Evolutionary conservation across 1,140 invertebrate species (phyloP).

Genomic region (Xylocopa sonorina): DNA sequence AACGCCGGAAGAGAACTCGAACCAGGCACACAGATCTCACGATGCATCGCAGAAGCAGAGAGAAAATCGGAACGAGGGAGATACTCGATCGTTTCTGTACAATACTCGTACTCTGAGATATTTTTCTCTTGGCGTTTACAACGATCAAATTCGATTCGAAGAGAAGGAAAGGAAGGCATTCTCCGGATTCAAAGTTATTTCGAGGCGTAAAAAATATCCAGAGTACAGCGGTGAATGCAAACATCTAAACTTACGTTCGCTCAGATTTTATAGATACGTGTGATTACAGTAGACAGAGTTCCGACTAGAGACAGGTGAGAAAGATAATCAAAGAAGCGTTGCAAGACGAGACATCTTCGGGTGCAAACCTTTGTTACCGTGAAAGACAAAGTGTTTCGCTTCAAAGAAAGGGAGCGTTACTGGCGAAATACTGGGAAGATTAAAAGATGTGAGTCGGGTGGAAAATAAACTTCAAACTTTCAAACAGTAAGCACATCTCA

Average conservation of each 20-base stretch:
- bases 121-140: not conserved
- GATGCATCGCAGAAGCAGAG: constrained; percentile 46
- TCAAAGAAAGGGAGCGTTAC: too few species aligned
- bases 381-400: not conserved
- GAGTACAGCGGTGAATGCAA: not conserved
- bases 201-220: constrained; percentile 21
- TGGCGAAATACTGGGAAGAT: not conserved
- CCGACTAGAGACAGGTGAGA: not conserved
- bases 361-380: not conserved
- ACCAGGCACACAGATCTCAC: constrained; percentile 47
- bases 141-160: too few species aligned
- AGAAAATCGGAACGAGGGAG: constrained; percentile 1
- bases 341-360: constrained; percentile 7
- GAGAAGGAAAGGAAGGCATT: too few species aligned
- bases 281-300: not conserved
- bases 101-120: not conserved
- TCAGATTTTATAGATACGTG: not conserved
- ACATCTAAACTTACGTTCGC: not conserved
- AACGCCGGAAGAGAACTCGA: constrained; percentile 17
- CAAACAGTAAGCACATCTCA: constrained; percentile 12
- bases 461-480: not conserved
- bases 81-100: not conserved
- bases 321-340: constrained; percentile 44
- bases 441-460: not conserved
- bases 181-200: too few species aligned